Evolutionary conservation across 2,797 vertebrate species (phyloP).

Genomic region (Enteromius treurensis): DNA sequence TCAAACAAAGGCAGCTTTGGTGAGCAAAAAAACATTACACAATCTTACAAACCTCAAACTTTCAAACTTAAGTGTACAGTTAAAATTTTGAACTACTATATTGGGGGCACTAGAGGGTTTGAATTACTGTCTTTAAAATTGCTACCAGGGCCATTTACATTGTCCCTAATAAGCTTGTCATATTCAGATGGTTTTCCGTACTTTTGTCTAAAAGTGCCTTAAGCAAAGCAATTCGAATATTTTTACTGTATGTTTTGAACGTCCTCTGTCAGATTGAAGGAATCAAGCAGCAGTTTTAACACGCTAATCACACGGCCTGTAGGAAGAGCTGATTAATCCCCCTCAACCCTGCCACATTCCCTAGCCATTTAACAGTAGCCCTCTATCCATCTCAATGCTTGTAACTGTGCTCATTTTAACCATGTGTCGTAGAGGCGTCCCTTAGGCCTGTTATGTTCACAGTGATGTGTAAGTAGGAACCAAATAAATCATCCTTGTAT

Average conservation of each 20-base stretch:
- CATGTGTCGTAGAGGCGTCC: not conserved
- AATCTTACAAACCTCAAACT: too few relatives aligned
- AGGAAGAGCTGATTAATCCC: not conserved
- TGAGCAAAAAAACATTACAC: too few relatives aligned
- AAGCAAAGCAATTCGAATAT: not conserved
- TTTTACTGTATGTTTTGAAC: not conserved
- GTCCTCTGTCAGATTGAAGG: not conserved
- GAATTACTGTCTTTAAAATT: not conserved
- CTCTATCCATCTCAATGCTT: not conserved
- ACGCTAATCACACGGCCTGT: not conserved
- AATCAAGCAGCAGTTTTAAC: conserved; percentile 7
- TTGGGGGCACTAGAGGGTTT: not conserved
- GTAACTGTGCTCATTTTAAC: conserved; percentile 19
- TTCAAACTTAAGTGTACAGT: too few relatives aligned
- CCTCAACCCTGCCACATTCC: not conserved
- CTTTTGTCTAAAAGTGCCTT: not conserved
- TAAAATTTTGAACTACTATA: not conserved
- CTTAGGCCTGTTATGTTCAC: not conserved
- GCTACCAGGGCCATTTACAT: not conserved
- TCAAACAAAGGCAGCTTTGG: too few relatives aligned
- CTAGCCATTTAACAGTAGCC: conserved; percentile 13
- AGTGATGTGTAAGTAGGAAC: conserved; percentile 14
- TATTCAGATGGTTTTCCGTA: not conserved
- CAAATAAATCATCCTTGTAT: conserved; percentile 9
- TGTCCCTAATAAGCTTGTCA: not conserved